Evolutionary conservation across 2,888 invertebrate species (phyloP).

Genomic region (Nomada lathburiana): DNA sequence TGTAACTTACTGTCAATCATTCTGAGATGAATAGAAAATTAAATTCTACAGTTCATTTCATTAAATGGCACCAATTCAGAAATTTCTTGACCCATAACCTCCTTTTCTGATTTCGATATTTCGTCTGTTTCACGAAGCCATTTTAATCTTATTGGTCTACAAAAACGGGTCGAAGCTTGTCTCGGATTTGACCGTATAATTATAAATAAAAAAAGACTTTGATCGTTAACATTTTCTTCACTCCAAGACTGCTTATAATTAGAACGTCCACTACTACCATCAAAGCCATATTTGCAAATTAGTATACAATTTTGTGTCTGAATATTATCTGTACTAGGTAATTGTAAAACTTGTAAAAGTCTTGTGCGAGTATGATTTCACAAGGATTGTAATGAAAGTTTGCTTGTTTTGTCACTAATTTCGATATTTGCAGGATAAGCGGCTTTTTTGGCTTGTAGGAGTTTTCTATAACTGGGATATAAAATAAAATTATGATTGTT

Average conservation of each 20-base stretch:
- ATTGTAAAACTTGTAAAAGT: not conserved
- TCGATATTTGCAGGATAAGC: not conserved
- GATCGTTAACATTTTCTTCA: too few species aligned
- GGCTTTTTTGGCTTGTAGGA: not conserved
- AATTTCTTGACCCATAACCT: not conserved
- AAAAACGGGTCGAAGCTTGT: conserved; percentile 13
- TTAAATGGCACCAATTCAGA: not conserved
- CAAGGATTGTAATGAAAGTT: not conserved
- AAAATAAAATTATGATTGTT: too few species aligned
- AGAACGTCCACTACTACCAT: too few species aligned
- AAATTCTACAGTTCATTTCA: not conserved
- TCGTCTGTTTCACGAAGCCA: conserved; percentile 5
- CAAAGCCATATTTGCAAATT: not conserved
- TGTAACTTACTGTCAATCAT: conserved; percentile 8
- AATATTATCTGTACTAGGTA: not conserved
- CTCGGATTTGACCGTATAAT: conserved; percentile 7
- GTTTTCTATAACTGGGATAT: too few species aligned
- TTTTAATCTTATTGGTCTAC: conserved; percentile 10
- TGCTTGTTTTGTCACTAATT: not conserved
- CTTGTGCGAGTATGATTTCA: conserved; percentile 4
- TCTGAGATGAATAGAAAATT: not conserved
- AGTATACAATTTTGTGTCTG: not conserved
- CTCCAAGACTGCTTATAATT: too few species aligned
- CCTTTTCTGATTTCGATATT: conserved; percentile 2
- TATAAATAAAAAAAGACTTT: too few species aligned